Evolutionary conservation across 1,140 invertebrate genomes (phyloP).

Genomic region (Wiebesia pumilae): DNA sequence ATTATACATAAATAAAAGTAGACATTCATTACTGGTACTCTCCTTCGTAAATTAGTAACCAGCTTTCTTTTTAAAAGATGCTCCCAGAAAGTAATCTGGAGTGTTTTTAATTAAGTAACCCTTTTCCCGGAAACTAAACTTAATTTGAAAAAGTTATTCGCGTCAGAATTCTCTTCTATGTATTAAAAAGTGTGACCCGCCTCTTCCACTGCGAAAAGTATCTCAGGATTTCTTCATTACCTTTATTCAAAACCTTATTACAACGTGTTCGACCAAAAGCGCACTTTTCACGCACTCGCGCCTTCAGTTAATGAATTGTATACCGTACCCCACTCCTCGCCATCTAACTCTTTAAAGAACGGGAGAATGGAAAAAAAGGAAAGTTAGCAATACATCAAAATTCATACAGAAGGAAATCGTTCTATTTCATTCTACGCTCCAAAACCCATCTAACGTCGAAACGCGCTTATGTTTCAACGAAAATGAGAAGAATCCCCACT

Average conservation of each 20-base stretch:
- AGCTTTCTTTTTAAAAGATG: not conserved
- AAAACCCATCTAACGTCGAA: constrained; percentile 12
- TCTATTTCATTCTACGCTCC: not conserved
- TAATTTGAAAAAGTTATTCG: constrained; percentile 21
- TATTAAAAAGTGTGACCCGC: not conserved
- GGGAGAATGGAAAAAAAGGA: not conserved
- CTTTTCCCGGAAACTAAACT: constrained; percentile 3
- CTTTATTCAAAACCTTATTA: constrained; percentile 45
- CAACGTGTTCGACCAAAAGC: constrained; percentile 18
- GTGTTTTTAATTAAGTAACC: constrained; percentile 44
- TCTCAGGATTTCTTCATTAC: constrained; percentile 42
- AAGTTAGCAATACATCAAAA: not conserved
- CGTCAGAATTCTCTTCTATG: constrained; percentile 9
- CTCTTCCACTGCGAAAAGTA: not conserved
- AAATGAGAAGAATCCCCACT: not conserved
- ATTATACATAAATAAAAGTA: not conserved
- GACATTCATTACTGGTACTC: not conserved
- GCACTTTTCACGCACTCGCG: constrained; percentile 29
- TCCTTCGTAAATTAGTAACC: not conserved
- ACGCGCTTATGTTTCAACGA: constrained; percentile 28
- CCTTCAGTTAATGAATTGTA: constrained; percentile 46
- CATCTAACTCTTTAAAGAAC: not conserved
- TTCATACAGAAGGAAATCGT: constrained; percentile 33
- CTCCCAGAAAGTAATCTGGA: constrained; percentile 30
- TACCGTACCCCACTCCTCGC: constrained; percentile 9